Conservation (phyloP, 2,113 vertebrate species). For the Seriola quinqueradiata region DNA sequence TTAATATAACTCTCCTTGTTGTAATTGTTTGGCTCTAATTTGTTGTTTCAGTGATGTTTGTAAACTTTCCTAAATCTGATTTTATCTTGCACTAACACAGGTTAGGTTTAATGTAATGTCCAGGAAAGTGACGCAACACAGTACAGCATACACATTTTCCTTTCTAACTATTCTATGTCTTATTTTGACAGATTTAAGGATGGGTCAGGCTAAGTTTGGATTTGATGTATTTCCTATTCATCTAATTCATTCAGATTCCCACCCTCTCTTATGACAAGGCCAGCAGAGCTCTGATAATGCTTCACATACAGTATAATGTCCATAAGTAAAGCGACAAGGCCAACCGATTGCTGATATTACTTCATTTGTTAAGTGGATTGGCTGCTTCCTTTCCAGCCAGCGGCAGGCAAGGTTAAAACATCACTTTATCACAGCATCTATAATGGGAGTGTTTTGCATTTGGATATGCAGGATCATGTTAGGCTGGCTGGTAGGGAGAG, state of each 20-base stretch:
- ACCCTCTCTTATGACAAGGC: constrained; percentile 24
- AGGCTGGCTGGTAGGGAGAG: constrained; percentile 48
- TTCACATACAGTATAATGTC: constrained; percentile 57
- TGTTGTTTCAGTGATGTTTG: background rate
- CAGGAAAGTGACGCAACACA: background rate
- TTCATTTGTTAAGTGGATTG: constrained; percentile 74
- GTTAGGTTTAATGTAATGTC: background rate
- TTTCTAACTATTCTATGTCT: background rate
- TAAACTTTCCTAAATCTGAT: background rate
- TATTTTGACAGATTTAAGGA: constrained; percentile 19
- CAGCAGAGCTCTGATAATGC: constrained; percentile 44
- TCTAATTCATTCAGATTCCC: constrained; percentile 23
- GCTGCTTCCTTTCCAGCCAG: constrained; percentile 56
- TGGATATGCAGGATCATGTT: constrained; percentile 38
- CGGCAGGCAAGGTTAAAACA: constrained; percentile 74
- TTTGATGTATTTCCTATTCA: constrained; percentile 44
- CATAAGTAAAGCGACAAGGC: constrained; percentile 56
- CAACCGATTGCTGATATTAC: constrained; percentile 53
- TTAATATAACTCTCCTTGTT: background rate
- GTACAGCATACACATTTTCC: background rate
- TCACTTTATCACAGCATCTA: constrained; percentile 64
- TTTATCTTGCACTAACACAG: background rate
- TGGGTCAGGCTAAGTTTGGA: constrained; percentile 14
- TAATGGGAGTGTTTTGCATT: constrained; percentile 69
- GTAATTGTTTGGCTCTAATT: too few relatives aligned